Evolutionary conservation across 2,113 vertebrate species (phyloP), one percentile per base, ranked within the genome.

Genomic region (Protobothrops flavoviridis): DNA sequence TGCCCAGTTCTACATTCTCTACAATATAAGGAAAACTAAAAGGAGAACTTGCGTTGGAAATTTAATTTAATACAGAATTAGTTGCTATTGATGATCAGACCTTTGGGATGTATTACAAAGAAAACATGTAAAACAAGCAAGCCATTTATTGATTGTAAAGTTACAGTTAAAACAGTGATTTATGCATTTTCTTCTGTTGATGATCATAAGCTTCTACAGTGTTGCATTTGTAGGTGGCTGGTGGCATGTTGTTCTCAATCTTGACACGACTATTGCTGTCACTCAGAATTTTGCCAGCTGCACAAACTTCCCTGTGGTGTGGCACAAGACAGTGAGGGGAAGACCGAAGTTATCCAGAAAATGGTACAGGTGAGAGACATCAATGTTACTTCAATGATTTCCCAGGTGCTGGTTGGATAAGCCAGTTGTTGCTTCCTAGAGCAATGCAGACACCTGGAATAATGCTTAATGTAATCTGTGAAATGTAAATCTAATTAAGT

Each of bases 241-340:
- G 99, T 99, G 99, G 99, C 99, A 99, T 0, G 99, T 99, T 0
- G 99, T 99, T 56, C 98, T 99, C 91, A 99, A 99, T 92, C 96
- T 99, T 45, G 99, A 99, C 97, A 99, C 98, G 0, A 98, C 99
- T 1, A 99, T 99, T 94, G 99, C 99, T 69, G 96, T 99, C 96
- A 99, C 99, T 0, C 99, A 99, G 96, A 99, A 99, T 96, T 99
- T 99, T 48, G 99, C 99, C 97, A 99, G 99, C 97, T 98, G 98
- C 21, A 99, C 99, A 93, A 99, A 99, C 97, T 99, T 99, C 95
- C 99, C 99, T 26, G 99, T 99, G 57, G 99, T 99, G 43, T 99
- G 99, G 99, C 99, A 99, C 98, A 99, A 99, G 97, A 99, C 99
- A 0, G 99, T 99, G 26, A 98, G 99, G 92, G 99, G 99, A 26